Evolutionary conservation across 2,113 vertebrate genomes (phyloP), one percentile per base, ranked within the genome.

Genomic region (Cyanoderma ruficeps): DNA sequence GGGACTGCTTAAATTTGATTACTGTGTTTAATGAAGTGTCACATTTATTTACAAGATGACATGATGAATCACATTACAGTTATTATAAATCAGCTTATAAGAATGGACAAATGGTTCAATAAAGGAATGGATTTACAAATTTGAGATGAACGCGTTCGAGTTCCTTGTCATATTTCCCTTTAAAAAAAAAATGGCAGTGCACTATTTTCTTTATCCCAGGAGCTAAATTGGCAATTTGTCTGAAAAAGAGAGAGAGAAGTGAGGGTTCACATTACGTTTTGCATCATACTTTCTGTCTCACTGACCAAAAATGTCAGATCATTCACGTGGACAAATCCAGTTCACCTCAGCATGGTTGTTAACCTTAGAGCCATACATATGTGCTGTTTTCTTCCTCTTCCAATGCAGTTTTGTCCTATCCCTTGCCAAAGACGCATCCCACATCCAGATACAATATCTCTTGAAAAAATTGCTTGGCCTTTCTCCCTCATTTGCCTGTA

Each of bases 11-110:
- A 97, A 95, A 98, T 97, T 94, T 98, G 98, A 98, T 98, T 97
- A 98, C 97, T 82, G 97, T 97, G 98, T 97, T 98, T 98, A 98
- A 98, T 97, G 98, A 98, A 98, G 98, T 98, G 98, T 97, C 92
- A 35, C 97, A 92, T 98, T 97, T 98, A 98, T 98, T 98, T 98
- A 98, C 97, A 97, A 96, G 96, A 97, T 96, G 97, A 95, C 96
- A 94, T 95, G 97, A 98, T 97, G 97, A 97, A 98, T 97, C 97
- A 92, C 93, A 82, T 97, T 94, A 94, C 17, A 47, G 94, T 92
- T 69, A 94, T 96, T 97, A 93, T 97, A 96, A 97, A 96, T 98
- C 98, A 97, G 94, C 70, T 91, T 90, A 96, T 96, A 96, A 96
- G 96, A 97, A 97, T 96, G 97, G 98, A 95, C 97, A 98, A 96